These are phyloP conservation scores for Sclerodermus sp. DNA, from an alignment of 2,888 invertebrate species.

Conservation along the genomic window DNA sequence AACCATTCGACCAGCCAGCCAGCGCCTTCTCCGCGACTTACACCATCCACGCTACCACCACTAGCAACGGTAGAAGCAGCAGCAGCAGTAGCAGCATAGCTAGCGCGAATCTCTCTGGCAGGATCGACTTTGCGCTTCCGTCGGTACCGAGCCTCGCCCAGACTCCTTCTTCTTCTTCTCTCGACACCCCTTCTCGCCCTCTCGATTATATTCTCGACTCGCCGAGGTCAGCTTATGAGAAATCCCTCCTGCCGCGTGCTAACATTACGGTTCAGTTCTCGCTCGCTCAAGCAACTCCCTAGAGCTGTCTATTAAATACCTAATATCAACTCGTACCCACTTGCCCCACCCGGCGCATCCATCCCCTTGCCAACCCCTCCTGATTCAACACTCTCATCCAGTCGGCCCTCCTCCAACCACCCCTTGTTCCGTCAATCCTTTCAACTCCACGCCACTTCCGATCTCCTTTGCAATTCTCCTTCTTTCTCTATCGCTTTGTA, in stretches of 20 bases:
- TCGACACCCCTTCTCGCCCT: conserved; percentile 13
- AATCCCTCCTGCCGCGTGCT: conserved; percentile 45
- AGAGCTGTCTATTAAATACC: conserved; percentile 51
- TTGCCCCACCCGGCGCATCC: conserved; percentile 1
- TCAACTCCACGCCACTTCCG: not conserved
- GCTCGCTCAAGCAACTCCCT: conserved; percentile 40
- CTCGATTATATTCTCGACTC: conserved; percentile 37
- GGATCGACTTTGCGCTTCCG: conserved; percentile 22
- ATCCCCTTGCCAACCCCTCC: not conserved
- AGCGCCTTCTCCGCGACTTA: conserved; percentile 5
- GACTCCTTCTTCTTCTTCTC: not conserved
- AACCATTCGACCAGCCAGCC: no score
- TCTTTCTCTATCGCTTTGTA: conserved; percentile 3
- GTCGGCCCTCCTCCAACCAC: not conserved
- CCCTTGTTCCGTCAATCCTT: not conserved
- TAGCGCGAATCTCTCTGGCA: conserved; percentile 6
- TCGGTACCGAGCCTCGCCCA: conserved; percentile 16
- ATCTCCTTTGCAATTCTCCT: conserved; percentile 1
- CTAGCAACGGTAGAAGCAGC: not conserved
- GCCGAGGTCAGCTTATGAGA: conserved; percentile 50
- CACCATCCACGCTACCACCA: conserved; percentile 7
- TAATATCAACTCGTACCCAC: conserved; percentile 44
- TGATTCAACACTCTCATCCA: conserved; percentile 2
- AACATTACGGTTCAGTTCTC: conserved; percentile 45
- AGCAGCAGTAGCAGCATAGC: not conserved